Conservation (phyloP, 2,797 vertebrate species). For the Danio albolineatus region DNA sequence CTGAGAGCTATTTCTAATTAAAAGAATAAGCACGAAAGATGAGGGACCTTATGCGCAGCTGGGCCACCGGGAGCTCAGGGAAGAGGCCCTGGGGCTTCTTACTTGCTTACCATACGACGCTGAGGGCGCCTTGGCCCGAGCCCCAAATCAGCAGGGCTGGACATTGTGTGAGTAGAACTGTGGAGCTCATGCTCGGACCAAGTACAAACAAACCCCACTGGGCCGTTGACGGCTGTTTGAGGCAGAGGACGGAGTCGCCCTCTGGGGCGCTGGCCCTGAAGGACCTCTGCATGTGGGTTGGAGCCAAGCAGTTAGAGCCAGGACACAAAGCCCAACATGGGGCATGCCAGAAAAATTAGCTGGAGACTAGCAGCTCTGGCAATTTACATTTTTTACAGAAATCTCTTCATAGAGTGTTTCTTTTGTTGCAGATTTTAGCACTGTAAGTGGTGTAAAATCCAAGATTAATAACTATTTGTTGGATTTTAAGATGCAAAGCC, state of each 20-base stretch:
- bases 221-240: slow-evolving; percentile 67
- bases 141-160: slow-evolving; percentile 53
- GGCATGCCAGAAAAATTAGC: slow-evolving; percentile 58
- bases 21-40: slow-evolving; percentile 68
- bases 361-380: slow-evolving; percentile 16
- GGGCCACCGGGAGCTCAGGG: slow-evolving; percentile 62
- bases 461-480: slow-evolving; percentile 14
- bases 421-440: slow-evolving; percentile 15
- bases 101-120: slow-evolving; percentile 52
- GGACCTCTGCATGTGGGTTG: slow-evolving; percentile 52
- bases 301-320: slow-evolving; percentile 22
- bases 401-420: slow-evolving; percentile 11
- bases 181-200: slow-evolving; percentile 9
- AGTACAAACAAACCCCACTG: slow-evolving; percentile 62
- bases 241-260: slow-evolving; percentile 62
- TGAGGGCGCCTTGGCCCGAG: slow-evolving; percentile 38
- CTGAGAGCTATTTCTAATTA: slow-evolving; percentile 69
- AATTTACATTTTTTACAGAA: slow-evolving; percentile 17
- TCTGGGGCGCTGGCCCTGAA: slow-evolving; percentile 50
- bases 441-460: slow-evolving; percentile 30
- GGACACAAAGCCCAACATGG: slow-evolving; percentile 59
- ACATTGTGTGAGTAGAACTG: slow-evolving; percentile 64
- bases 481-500: slow-evolving; percentile 13
- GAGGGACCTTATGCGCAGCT: slow-evolving; percentile 66
- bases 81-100: slow-evolving; percentile 42